Evolutionary conservation across 2,888 invertebrate genomes (phyloP), one percentile per base, ranked within the genome.

Genomic region (Pheosia tremula): DNA sequence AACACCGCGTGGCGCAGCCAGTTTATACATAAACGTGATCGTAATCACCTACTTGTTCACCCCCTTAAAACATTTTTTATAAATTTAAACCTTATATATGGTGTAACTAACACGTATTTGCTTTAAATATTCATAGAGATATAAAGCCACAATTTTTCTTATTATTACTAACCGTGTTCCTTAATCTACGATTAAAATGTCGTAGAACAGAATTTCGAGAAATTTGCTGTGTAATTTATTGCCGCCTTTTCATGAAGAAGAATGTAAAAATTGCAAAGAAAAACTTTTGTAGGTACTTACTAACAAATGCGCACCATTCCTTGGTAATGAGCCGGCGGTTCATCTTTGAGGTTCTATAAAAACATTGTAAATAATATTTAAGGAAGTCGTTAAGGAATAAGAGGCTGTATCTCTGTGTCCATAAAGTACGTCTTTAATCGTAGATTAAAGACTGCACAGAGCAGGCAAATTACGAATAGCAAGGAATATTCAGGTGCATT

Each of bases 341-440:
- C 69, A 77, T 84, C 80, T 81, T 78, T 79, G 74, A 67, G 74
- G 77, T 75, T 78, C 66, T 76, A 82, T 84, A 84, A 85, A 85
- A 82, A 79, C 78, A 63, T 58, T 78, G 66, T 68, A 77, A 81
- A 84, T 83, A 81, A 81, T 83, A 83, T 86, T 73, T 71, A 71
- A 66, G 56, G 59, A 47, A 49, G 59, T 62, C 64, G 60, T 67
- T 73, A 67, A 57, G 41, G 64, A 50, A 75, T 67, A 75, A 65
- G 58, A 58, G 57, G 54, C 71, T 69, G 69, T 80, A 74, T 62
- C 5, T 36, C 39, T 49, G 3, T 59, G 8, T 49, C 3, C 49
- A 56, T 69, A 77, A 49, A 61, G 58, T 57, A 59, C 55, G 45
- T 61, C 59, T 63, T 65, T 56, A 59, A 57, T 59, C 37, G 41